Evolutionary conservation across 2,113 vertebrate genomes (phyloP).

Genomic region (Cercocebus atys): DNA sequence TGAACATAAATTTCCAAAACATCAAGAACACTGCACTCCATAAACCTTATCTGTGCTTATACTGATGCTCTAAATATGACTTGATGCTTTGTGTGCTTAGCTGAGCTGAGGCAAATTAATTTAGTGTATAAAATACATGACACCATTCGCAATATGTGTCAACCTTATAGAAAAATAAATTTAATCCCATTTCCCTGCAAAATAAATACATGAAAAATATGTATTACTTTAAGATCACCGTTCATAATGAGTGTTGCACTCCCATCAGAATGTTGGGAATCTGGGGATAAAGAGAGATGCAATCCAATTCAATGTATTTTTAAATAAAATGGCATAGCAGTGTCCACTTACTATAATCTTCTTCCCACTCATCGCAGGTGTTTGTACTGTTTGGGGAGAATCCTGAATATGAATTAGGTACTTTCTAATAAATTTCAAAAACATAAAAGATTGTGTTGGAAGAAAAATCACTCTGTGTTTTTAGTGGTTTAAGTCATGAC

Average conservation of each 20-base stretch:
- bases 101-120: neutral
- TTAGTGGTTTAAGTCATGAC: neutral
- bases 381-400: neutral
- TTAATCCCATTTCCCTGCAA: neutral
- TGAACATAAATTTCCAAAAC: neutral
- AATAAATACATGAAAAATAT: neutral
- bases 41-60: neutral
- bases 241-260: neutral
- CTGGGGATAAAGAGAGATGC: neutral
- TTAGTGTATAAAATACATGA: neutral
- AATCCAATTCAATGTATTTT: neutral
- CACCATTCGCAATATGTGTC: neutral
- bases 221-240: accelerated
- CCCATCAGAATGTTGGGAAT: accelerated
- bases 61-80: neutral
- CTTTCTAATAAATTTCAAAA: neutral
- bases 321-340: accelerated
- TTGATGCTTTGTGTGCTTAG: neutral
- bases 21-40: neutral
- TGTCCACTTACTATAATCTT: neutral
- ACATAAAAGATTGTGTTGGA: neutral
- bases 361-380: neutral
- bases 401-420: neutral
- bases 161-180: neutral
- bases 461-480: neutral